phyloP scores from a whole-genome alignment of 2,888 invertebrate species.

The Notodonta ziczac region DNA sequence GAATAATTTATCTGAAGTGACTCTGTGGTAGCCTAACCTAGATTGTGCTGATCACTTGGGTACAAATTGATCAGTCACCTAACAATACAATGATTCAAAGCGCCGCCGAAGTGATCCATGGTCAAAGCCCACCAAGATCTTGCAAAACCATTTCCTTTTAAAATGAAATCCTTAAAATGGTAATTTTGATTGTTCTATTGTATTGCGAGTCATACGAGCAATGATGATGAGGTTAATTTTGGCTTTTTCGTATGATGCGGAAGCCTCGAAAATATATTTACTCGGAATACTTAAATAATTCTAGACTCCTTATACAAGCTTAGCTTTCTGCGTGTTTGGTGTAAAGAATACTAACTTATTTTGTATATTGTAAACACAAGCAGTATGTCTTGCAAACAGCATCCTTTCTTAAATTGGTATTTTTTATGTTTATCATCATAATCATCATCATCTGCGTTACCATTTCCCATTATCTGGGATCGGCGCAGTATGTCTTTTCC shows the following conservation, averaged over 20 bases:
- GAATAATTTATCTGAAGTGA: conserved; percentile 49
- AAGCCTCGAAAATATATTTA: neutral
- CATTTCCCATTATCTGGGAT: no score
- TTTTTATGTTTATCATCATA: no score
- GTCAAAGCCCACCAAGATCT: conserved; percentile 26
- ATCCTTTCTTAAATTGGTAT: no score
- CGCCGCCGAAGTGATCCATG: conserved; percentile 30
- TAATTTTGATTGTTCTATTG: conserved; percentile 14
- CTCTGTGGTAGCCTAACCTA: conserved; percentile 55
- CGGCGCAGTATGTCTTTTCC: no score
- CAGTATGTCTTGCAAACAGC: no score
- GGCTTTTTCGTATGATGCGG: neutral
- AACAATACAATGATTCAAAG: conserved; percentile 37
- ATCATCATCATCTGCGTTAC: no score
- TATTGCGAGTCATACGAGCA: conserved; percentile 5
- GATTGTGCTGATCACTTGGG: conserved; percentile 41
- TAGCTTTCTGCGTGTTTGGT: no score
- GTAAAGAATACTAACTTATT: no score
- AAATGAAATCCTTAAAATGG: conserved; percentile 31
- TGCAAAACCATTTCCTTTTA: conserved; percentile 38
- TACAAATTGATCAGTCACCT: conserved; percentile 45
- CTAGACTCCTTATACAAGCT: no score
- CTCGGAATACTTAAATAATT: neutral
- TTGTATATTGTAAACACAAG: no score
- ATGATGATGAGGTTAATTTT: conserved; percentile 7